Percentiles rank a stretch among this genome's conserved stretches.
Conservation (phyloP, 2,888 invertebrate species). For the Nomada ruficornis region DNA sequence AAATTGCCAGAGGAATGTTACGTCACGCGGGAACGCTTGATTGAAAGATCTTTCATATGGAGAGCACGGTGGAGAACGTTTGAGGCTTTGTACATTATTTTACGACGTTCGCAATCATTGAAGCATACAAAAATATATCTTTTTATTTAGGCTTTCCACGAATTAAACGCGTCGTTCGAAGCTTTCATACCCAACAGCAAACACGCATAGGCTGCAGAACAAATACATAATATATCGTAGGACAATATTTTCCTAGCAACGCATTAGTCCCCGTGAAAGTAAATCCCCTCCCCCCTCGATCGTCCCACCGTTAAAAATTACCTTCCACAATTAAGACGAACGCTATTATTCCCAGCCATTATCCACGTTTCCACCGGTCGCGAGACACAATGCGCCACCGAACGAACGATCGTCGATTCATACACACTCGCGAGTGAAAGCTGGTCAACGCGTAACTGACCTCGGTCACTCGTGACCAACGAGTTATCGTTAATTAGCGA, state of each 20-base stretch:
- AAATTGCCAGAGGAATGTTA: constrained; percentile 22
- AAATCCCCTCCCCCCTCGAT: background rate
- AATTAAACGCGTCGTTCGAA: background rate
- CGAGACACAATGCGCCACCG: constrained; percentile 3
- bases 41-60: too few relatives aligned
- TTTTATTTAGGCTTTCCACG: background rate
- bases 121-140: too few relatives aligned
- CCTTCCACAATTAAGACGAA: constrained; percentile 11
- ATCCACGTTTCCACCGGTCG: background rate
- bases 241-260: background rate
- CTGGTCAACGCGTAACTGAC: constrained; percentile 55
- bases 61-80: too few relatives aligned
- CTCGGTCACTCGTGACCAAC: constrained; percentile 54
- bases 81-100: too few relatives aligned
- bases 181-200: background rate
- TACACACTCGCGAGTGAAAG: constrained; percentile 43
- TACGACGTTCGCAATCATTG: too few relatives aligned
- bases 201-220: background rate
- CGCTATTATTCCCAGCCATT: background rate
- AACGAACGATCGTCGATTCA: background rate
- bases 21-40: background rate
- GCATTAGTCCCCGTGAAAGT: background rate
- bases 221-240: too few relatives aligned
- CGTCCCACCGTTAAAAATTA: background rate
- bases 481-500: constrained; percentile 47